These are phyloP conservation scores for Larimichthys crocea DNA, from an alignment of 2,113 vertebrate genomes.

Conservation along the genomic window DNA sequence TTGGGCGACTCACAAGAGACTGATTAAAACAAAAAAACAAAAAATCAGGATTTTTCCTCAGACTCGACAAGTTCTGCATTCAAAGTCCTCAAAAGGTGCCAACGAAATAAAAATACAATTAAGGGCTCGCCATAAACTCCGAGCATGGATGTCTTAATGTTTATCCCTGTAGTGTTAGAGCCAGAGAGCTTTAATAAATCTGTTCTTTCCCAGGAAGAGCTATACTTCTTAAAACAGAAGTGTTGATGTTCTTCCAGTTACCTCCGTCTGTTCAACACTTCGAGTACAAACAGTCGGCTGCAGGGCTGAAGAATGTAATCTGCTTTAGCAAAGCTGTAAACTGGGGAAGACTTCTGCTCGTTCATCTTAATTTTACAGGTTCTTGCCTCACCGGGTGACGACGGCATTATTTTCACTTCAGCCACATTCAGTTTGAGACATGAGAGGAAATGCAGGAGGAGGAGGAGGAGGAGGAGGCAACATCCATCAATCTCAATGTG, in stretches of 20 bases:
- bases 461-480: not conserved
- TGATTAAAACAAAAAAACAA: too few species aligned
- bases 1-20: too few species aligned
- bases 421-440: slow-evolving; percentile 21
- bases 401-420: slow-evolving; percentile 41
- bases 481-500: slow-evolving; percentile 32
- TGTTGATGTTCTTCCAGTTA: not conserved
- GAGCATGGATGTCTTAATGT: not conserved
- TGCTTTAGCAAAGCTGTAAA: slow-evolving; percentile 48
- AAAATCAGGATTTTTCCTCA: not conserved
- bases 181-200: not conserved
- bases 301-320: slow-evolving; percentile 42
- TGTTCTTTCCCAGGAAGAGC: not conserved
- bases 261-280: not conserved
- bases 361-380: slow-evolving; percentile 64
- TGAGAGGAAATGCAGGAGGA: not conserved
- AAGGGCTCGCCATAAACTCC: not conserved
- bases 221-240: not conserved
- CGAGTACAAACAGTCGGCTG: not conserved
- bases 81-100: not conserved
- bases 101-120: not conserved
- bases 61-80: not conserved
- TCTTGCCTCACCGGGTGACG: slow-evolving; percentile 49
- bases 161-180: not conserved
- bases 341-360: slow-evolving; percentile 35